Base-by-base conservation (phyloP, 1,140 invertebrate genomes). In the Bombus huntii region DNA sequence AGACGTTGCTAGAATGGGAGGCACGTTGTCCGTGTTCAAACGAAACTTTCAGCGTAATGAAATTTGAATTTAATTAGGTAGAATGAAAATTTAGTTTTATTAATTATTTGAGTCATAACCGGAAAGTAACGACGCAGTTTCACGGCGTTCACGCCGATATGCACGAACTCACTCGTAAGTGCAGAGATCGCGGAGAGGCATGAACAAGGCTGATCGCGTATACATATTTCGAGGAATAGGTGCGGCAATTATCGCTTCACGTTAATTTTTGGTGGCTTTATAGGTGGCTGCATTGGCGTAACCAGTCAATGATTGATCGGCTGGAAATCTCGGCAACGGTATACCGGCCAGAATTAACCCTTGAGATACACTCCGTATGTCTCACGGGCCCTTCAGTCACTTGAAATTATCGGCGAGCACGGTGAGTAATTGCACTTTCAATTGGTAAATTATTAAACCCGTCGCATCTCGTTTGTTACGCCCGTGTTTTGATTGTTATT, bases 381-480 rank as follows among this genome's bases (percentile, higher is more conserved):
- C 83, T 81, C 76, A 37, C 53, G 83, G 83, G 59, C 73, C 77
- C 77, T 81, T 85, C 80, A 86, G 77, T 85, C 78, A 81, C 87
- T 88, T 65, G 83, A 81, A 88, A 88, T 88, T 81, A 85, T 86
- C 68, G 87, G 47, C n/a, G 85, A 85, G 47, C 62, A 37, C 75
- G 70, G 75, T 85, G 82, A 85, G 87, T 88, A 88, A 88, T 88
- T 88, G 83, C 77, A 86, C 87, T 81, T 81, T 86, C 83, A 83
- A 86, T 85, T 85, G 70, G 59, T 85, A 81, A 81, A 74, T 85
- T 81, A 81, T 85, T 74, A 84, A 85, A 75, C 22, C 70, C 71
- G 42, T 81, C 76, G 53, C 53, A 85, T 81, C 59, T 37, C 79
- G 79, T 81, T 80, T 75, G 78, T 74, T 85, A 68, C 71, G 62